Base-by-base conservation (phyloP, 2,888 invertebrate species). In the Ceriagrion tenellum region DNA sequence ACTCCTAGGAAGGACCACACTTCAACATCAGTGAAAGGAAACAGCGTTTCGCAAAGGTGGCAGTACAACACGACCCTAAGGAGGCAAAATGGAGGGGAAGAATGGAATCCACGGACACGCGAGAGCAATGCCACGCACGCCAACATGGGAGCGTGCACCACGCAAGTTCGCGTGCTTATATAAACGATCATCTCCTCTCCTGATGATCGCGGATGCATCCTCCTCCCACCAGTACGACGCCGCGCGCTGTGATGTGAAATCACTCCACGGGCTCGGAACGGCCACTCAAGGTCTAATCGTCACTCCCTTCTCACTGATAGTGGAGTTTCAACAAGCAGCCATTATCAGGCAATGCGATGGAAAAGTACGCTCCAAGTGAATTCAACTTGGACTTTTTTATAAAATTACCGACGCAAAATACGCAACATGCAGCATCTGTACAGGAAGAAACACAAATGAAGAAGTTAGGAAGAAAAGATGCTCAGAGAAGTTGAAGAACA, bases 111-210 rank as follows among this genome's bases (percentile, higher is more conserved):
- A 35, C 35, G 16, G 81, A 81, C 81, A n/a, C 81, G 35, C n/a
- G 18, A 35, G 4, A 16, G 12, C 74, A 30, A 30, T 30, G 74
- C 30, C 74, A 74, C 74, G 74, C 74, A 74, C 74, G 74, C 74
- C 74, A 56, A 74, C 74, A 16, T 13, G 81, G 81, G 30, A 35
- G 59, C 59, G 81, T 26, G 47, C 10, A 35, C 81, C 69, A 81
- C 81, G 81, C 81, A 35, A 81, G 81, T 35, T 81, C 35, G 81
- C 35, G 81, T 81, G 81, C 81, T 81, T 18, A 81, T 35, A 81
- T 81, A 81, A 30, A 35, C 26, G 81, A 81, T 30, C 81, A 81
- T 35, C 81, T 35, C 35, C 18, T 35, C 81, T 35, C 16, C 23
- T 16, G 81, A 81, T 81, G 16, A 35, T 81, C 81, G 81, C 81